phyloP scores from a whole-genome alignment of 2,113 vertebrate species.

The Heptranchias perlo region DNA sequence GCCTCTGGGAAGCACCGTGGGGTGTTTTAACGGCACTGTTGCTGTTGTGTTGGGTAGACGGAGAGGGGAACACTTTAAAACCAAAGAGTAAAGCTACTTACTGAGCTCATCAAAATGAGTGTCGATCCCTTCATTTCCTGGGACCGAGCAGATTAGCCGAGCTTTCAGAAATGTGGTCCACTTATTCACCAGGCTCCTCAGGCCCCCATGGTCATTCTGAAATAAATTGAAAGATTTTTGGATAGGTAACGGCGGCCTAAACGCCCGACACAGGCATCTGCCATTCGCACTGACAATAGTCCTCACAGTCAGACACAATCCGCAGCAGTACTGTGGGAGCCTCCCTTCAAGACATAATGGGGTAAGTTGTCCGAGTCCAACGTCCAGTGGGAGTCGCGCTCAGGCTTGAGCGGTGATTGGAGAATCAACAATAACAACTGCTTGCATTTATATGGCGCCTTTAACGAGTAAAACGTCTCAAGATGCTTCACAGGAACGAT shows the following conservation, averaged over 20 bases:
- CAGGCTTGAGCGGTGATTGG: too few relatives aligned
- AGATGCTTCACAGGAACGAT: too few relatives aligned
- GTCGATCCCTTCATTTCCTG: slow-evolving; percentile 72
- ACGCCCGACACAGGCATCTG: background rate
- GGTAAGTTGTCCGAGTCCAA: too few relatives aligned
- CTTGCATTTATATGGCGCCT: background rate
- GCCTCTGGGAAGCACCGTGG: background rate
- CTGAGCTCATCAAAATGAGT: slow-evolving; percentile 89
- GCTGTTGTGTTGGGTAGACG: background rate
- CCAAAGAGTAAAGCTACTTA: slow-evolving; percentile 57
- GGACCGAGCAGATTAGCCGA: slow-evolving; percentile 79
- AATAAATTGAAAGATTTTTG: background rate
- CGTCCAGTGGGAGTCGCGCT: too few relatives aligned
- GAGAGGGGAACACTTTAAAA: too few relatives aligned
- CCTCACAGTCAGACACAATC: background rate
- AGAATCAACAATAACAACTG: background rate
- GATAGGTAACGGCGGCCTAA: background rate
- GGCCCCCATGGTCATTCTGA: slow-evolving; percentile 90
- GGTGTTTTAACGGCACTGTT: background rate
- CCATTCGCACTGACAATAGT: background rate
- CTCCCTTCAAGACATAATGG: too few relatives aligned
- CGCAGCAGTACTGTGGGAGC: too few relatives aligned
- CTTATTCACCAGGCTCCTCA: slow-evolving; percentile 92
- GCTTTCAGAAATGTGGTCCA: slow-evolving; percentile 97
- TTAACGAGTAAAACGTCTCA: background rate